phyloP scores from a whole-genome alignment of 2,888 invertebrate genomes.

The Odontomyia ornata region DNA sequence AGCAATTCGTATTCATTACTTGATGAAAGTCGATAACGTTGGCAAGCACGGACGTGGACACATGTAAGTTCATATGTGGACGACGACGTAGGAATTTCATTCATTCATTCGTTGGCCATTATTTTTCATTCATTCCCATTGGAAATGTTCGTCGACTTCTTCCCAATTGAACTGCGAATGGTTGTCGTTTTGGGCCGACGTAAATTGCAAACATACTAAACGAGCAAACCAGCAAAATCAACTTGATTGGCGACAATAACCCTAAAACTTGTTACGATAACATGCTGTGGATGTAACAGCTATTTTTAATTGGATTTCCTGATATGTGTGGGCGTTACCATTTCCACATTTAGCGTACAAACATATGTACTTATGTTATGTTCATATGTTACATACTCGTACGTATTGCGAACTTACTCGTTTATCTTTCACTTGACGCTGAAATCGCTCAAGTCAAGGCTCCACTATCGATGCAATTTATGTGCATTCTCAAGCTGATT shows the following conservation, averaged over 20 bases:
- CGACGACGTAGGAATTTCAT: conserved; percentile 46
- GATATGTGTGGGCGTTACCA: conserved; percentile 45
- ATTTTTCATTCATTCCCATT: conserved; percentile 10
- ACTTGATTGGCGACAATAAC: conserved; percentile 45
- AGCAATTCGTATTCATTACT: conserved; percentile 16
- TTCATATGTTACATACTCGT: neutral
- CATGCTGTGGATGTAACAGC: conserved; percentile 22
- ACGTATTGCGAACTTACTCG: too few relatives aligned
- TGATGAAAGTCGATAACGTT: conserved; percentile 28
- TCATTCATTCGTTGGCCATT: conserved; percentile 38
- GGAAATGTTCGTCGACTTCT: neutral
- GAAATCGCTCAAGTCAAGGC: neutral
- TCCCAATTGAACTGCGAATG: conserved; percentile 25
- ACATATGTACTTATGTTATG: neutral
- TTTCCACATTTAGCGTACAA: neutral
- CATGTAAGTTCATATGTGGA: neutral
- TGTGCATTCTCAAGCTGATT: conserved; percentile 23
- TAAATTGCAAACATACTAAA: conserved; percentile 9
- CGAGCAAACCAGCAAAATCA: neutral
- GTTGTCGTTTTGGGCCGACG: neutral
- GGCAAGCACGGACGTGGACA: neutral
- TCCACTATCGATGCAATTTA: conserved; percentile 27
- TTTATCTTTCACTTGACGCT: neutral
- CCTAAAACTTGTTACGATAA: conserved; percentile 40
- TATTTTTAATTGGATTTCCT: conserved; percentile 49